These are phyloP conservation scores for Seladonia tumulorum DNA, from an alignment of 2,888 invertebrate genomes.

Conservation along the genomic window DNA sequence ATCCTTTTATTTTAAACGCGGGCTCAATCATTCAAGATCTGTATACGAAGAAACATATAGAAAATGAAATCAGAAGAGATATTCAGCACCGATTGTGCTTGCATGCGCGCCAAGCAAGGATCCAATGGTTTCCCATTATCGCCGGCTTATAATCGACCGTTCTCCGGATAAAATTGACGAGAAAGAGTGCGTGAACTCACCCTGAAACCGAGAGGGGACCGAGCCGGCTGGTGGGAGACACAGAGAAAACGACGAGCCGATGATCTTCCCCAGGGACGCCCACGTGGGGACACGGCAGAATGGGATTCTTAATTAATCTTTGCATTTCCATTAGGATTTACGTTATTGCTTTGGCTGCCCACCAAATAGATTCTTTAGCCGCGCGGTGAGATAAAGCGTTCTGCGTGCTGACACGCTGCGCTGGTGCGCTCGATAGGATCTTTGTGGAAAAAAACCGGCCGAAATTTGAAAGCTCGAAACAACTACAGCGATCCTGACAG, in stretches of 20 bases:
- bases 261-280: slow-evolving; percentile 75
- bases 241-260: slow-evolving; percentile 71
- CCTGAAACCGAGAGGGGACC: slow-evolving; percentile 35
- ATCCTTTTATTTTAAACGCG: not conserved
- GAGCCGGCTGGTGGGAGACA: slow-evolving; percentile 35
- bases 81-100: not conserved
- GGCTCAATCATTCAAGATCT: not conserved
- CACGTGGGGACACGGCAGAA: slow-evolving; percentile 73
- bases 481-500: not conserved
- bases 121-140: slow-evolving; percentile 70
- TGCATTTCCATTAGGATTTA: slow-evolving; percentile 80
- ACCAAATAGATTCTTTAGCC: slow-evolving; percentile 69
- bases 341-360: slow-evolving; percentile 74
- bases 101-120: not conserved
- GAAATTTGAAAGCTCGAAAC: not conserved
- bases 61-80: not conserved
- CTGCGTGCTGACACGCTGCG: slow-evolving; percentile 48
- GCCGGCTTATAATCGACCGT: slow-evolving; percentile 44
- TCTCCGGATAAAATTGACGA: slow-evolving; percentile 33
- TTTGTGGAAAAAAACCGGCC: not conserved
- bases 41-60: not conserved
- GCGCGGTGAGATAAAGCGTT: slow-evolving; percentile 63
- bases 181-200: slow-evolving; percentile 50
- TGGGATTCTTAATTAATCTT: slow-evolving; percentile 81
- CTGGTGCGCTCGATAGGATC: not conserved